Evolutionary conservation across 2,888 invertebrate genomes (phyloP).

Genomic region (Amaurobius ferox): DNA sequence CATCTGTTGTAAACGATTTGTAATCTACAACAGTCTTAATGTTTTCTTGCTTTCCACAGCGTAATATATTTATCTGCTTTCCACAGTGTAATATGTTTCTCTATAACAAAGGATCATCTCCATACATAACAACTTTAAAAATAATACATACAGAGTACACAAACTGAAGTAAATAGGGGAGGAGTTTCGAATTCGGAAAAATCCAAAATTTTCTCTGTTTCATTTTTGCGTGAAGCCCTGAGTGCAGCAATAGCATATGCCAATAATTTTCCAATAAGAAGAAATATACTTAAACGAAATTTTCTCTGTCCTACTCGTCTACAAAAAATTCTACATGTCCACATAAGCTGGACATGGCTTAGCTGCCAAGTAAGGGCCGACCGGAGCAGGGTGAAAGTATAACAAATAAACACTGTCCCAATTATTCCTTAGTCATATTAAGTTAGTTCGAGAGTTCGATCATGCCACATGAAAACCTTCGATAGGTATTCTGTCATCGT

Average conservation of each 20-base stretch:
- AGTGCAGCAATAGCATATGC: neutral
- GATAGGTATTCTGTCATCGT: slow-evolving; percentile 81
- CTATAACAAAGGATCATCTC: neutral
- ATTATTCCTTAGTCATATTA: slow-evolving; percentile 3
- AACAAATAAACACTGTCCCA: slow-evolving; percentile 19
- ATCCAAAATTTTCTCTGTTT: neutral
- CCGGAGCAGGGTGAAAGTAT: slow-evolving; percentile 32
- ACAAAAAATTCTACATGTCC: slow-evolving; percentile 58
- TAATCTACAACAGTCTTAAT: too few relatives aligned
- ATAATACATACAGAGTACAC: neutral
- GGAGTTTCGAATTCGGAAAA: neutral
- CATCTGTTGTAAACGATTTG: too few relatives aligned
- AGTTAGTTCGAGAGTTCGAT: neutral
- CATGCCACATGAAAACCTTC: slow-evolving; percentile 63
- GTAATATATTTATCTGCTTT: too few relatives aligned
- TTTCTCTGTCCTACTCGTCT: slow-evolving; percentile 41
- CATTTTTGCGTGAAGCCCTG: neutral
- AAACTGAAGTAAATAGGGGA: neutral
- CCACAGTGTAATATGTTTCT: too few relatives aligned
- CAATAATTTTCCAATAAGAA: neutral
- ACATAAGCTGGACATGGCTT: slow-evolving; percentile 63
- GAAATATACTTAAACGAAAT: neutral
- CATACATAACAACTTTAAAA: neutral
- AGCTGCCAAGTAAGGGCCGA: slow-evolving; percentile 72
- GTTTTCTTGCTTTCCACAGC: too few relatives aligned